Evolutionary conservation across 2,888 invertebrate species (phyloP), one percentile per base, ranked within the genome.

Genomic region (Leucophenga maculata): DNA sequence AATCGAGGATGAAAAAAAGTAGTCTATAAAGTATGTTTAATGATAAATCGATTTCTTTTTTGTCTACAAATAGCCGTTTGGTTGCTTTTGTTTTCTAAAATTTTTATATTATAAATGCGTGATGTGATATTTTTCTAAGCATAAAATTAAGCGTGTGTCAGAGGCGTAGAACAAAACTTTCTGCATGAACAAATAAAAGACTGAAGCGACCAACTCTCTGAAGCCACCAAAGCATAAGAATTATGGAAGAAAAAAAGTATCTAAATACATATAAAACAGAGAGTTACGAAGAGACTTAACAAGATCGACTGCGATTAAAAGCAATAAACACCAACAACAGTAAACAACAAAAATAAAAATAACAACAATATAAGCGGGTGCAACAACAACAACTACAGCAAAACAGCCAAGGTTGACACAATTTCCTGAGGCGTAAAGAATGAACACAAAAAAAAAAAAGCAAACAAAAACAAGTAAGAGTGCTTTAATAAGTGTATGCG

Each of bases 391-490:
- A 22, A n/a, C 14, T 1, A 26, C 32, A 54, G 31, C 57, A 39
- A 48, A 52, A 20, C 8, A 73, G 75, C 77, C 48, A 46, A 46
- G 26, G 46, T 64, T 84, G 83, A 84, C 83, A 84, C 85, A 84
- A 85, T 85, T 84, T 85, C 77, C 78, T 81, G 82, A 77, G 82
- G 80, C 83, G 80, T 76, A 83, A 81, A 81, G 80, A 81, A 82
- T 78, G 68, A 74, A 77, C 78, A 46, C 13, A 22, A 16, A 64
- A 64, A 64, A 46, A 1, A 26, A 31, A 57, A 57, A 26, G 9
- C 16, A 57, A 57, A 57, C 22, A 60, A 60, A 60, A 44, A 44
- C 39, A 62, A n/a, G 39, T 39, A 39, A 11, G 39, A 39, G 39
- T 39, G 39, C 39, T 11, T 1, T 11, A 6, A 11, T 1, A 1